Percentiles rank a stretch among this genome's conserved stretches.
Evolutionary conservation across 2,113 vertebrate species (phyloP).

Genomic region (Halcyon senegalensis): DNA sequence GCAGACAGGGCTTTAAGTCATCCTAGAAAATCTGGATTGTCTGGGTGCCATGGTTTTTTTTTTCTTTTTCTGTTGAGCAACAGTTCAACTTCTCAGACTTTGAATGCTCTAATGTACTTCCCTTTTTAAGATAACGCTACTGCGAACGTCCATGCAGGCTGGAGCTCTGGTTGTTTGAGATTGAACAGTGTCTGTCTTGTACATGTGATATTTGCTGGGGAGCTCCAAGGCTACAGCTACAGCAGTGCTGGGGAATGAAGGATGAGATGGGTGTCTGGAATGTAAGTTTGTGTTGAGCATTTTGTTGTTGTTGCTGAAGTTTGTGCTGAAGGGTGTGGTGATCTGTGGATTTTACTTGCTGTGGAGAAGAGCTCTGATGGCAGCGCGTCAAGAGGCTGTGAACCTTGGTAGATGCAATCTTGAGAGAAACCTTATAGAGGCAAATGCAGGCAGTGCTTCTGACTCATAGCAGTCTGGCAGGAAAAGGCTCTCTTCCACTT

Average conservation of each 20-base stretch:
- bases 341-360: background rate
- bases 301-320: background rate
- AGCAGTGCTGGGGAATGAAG: background rate
- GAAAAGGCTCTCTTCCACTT: background rate
- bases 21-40: background rate
- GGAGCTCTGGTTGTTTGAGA: background rate
- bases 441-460: background rate
- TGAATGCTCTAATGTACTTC: background rate
- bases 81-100: background rate
- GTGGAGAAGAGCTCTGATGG: fast-evolving
- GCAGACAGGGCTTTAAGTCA: background rate
- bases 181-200: background rate
- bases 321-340: background rate
- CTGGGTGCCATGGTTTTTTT: background rate
- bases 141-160: fast-evolving
- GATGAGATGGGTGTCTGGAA: background rate
- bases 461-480: background rate
- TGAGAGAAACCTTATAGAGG: background rate
- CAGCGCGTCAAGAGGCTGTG: background rate
- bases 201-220: background rate
- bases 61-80: background rate
- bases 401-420: background rate
- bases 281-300: background rate
- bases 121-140: background rate
- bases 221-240: background rate